Base-by-base conservation (phyloP, 1,140 invertebrate genomes). In the Platorchestia sp. region DNA sequence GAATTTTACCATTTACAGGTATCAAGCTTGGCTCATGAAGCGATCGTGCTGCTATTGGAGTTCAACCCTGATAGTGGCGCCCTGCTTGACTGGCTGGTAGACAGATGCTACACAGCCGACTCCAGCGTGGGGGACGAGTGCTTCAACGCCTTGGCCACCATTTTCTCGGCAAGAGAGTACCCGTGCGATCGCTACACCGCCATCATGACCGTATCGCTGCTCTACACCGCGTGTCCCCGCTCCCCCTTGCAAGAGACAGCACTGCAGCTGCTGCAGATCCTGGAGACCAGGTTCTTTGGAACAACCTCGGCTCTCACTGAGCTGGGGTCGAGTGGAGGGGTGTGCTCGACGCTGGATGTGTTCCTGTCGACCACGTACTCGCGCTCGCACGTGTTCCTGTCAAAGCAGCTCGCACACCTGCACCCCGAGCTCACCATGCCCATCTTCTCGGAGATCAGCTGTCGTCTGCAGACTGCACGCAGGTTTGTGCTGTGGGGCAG, bases 381-480 rank as follows among this genome's bases (percentile, higher is more conserved):
- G 97, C 98, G 99, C 59, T 99, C 99, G 75, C 99, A 99, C 97
- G 98, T 99, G 96, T 99, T 98, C 97, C 97, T 99, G 5, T 99
- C 99, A 0, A 98, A 98, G 95, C 99, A 99, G 97, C 97, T 99
- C 96, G 98, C 99, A 0, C 98, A 99, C 95, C 97, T 99, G 27
- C 99, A 99, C 97, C 99, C 99, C 0, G 99, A 99, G 97, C 97
- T 99, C 0, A 99, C 99, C 22, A 99, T 99, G 99, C 99, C 99
- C 0, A 99, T 99, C 98, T 99, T 99, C 97, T 99, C 99, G 99
- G 99, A 99, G 98, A 99, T 99, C 95, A 99, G 99, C 0, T 98
- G 99, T 97, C 98, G 99, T 95, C 98, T 99, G 97, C 99, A 99
- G 97, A 99, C 99, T n/a, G 99, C 99, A 0, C 97, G 99, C 14